These are phyloP conservation scores for Leptinotarsa texana DNA, from an alignment of 1,140 invertebrate genomes.

Conservation along the genomic window DNA sequence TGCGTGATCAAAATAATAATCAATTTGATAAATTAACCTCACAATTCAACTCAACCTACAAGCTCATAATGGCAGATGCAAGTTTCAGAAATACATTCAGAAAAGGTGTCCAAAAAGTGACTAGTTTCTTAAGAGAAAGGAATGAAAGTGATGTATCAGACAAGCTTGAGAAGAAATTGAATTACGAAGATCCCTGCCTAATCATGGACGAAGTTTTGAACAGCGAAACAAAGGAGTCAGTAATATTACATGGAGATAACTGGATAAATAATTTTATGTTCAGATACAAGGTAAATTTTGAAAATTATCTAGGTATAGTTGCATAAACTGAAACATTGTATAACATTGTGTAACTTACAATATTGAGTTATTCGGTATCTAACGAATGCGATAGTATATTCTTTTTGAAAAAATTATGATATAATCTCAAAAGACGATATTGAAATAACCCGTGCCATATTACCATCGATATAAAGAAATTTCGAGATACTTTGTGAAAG, in stretches of 20 bases:
- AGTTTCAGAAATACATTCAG: background rate
- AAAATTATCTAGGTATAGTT: too few relatives aligned
- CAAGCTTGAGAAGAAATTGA: background rate
- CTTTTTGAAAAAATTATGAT: too few relatives aligned
- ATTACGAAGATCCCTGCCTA: background rate
- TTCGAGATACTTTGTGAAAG: too few relatives aligned
- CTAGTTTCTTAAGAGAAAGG: background rate
- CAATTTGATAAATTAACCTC: conserved; percentile 41
- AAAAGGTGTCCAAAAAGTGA: background rate
- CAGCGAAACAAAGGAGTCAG: conserved; percentile 42
- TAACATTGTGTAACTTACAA: too few relatives aligned
- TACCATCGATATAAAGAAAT: too few relatives aligned
- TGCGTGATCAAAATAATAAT: conserved; percentile 54
- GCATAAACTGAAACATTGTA: too few relatives aligned
- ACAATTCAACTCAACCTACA: conserved; percentile 6
- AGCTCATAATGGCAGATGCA: background rate
- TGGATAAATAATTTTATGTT: conserved; percentile 64
- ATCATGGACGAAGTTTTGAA: background rate
- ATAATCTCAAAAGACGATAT: too few relatives aligned
- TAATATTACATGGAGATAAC: conserved; percentile 63
- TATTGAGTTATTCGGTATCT: too few relatives aligned
- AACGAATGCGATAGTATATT: too few relatives aligned
- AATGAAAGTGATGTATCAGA: background rate
- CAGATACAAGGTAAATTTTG: conserved; percentile 48
- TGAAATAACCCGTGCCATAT: too few relatives aligned